phyloP scores from a whole-genome alignment of 2,113 vertebrate species.

The Procavia capensis region DNA sequence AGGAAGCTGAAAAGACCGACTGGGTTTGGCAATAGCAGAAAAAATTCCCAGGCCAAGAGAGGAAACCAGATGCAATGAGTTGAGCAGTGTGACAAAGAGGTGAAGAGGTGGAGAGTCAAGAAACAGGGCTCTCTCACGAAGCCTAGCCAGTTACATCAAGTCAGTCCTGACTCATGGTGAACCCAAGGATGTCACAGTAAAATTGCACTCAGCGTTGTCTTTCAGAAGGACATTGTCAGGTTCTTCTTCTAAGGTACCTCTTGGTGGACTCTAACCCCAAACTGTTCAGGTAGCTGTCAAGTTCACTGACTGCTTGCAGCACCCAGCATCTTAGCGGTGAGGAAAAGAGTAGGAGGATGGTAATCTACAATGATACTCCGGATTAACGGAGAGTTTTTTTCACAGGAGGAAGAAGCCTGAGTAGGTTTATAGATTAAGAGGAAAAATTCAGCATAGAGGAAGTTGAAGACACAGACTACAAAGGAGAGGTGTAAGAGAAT shows the following conservation, averaged over 20 bases:
- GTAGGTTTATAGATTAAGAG: background rate
- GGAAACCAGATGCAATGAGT: background rate
- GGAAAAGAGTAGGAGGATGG: background rate
- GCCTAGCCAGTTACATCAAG: background rate
- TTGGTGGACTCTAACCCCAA: background rate
- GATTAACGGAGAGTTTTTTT: background rate
- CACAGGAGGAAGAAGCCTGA: background rate
- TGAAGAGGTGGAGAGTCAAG: background rate
- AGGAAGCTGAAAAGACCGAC: background rate
- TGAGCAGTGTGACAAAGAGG: background rate
- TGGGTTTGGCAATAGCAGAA: constrained; percentile 4
- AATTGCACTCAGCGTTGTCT: background rate
- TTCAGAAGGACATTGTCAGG: background rate
- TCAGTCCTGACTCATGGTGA: background rate
- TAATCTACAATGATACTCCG: background rate
- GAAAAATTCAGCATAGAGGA: background rate
- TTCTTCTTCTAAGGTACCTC: background rate
- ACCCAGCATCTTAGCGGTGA: background rate
- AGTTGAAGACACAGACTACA: background rate
- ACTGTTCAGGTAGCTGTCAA: background rate
- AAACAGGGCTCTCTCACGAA: background rate
- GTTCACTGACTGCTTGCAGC: background rate
- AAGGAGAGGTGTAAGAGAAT: background rate
- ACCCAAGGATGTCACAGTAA: background rate
- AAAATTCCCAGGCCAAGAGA: background rate